phyloP scores from a whole-genome alignment of 2,113 vertebrate species.

The Chaetodon auriga region DNA sequence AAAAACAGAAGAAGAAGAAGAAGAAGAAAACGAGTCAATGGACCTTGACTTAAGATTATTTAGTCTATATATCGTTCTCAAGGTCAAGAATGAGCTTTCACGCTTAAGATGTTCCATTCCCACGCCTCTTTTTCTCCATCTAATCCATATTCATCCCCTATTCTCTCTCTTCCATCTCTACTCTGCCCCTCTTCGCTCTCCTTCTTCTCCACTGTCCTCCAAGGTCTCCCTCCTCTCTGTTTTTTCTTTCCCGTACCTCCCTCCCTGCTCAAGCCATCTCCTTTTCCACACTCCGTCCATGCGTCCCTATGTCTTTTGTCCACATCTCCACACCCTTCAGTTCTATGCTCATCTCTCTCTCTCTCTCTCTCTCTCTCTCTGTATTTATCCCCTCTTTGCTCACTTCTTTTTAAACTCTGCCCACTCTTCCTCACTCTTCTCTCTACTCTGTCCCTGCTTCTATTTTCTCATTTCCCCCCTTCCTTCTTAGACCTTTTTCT shows the following conservation, averaged over 20 bases:
- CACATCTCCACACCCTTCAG: background rate
- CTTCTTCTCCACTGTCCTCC: background rate
- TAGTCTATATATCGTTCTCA: background rate
- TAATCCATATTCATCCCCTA: background rate
- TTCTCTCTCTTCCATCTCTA: background rate
- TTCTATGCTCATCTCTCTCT: background rate
- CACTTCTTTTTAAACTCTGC: background rate
- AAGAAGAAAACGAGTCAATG: background rate
- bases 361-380: background rate
- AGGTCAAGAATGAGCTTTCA: background rate
- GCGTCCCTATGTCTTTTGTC: background rate
- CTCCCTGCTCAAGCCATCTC: background rate
- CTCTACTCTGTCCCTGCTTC: background rate
- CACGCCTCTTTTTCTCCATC: background rate
- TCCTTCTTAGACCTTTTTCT: background rate
- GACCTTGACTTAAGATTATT: background rate
- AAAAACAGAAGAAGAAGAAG: background rate
- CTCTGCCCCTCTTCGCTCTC: background rate
- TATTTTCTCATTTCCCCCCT: background rate
- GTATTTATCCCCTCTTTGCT: background rate
- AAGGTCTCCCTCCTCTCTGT: background rate
- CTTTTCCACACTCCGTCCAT: background rate
- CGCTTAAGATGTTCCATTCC: background rate
- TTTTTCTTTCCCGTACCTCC: background rate
- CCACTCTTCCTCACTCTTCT: background rate